A percentile compares a stretch with the other conserved stretches of the same genome.
Evolutionary conservation across 2,797 vertebrate species (phyloP).

Genomic region (Liparis tanakae): DNA sequence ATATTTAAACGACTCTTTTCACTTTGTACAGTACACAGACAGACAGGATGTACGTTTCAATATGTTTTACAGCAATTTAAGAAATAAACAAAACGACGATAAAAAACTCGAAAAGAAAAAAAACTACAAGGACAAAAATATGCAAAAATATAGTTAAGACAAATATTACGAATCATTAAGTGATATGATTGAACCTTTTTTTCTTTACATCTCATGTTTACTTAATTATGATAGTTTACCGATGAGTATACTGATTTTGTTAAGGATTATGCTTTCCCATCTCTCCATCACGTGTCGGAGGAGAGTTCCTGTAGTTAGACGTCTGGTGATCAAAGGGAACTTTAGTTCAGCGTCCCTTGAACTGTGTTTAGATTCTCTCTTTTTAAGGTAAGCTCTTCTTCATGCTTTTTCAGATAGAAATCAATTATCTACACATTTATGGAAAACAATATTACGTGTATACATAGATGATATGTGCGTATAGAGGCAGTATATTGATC

Average conservation of each 20-base stretch:
- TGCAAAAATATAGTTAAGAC: constrained; percentile 82
- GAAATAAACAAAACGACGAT: constrained; percentile 80
- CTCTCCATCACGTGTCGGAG: constrained; percentile 77
- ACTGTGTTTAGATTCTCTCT: constrained; percentile 81
- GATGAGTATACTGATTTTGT: constrained; percentile 79
- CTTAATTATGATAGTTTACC: constrained; percentile 81
- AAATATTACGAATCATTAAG: constrained; percentile 80
- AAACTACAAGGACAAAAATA: constrained; percentile 71
- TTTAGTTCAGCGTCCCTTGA: constrained; percentile 83
- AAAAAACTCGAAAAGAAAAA: constrained; percentile 75
- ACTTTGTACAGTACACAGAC: constrained; percentile 86
- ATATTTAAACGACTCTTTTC: constrained; percentile 79
- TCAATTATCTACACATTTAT: constrained; percentile 81
- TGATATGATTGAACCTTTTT: constrained; percentile 78
- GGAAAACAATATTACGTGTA: constrained; percentile 80
- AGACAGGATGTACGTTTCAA: constrained; percentile 85
- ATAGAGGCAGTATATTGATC: constrained; percentile 81
- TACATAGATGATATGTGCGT: constrained; percentile 82
- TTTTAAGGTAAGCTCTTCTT: constrained; percentile 82
- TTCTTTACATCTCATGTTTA: constrained; percentile 82
- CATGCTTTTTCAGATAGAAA: constrained; percentile 75
- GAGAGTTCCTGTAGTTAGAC: constrained; percentile 79
- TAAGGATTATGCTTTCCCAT: constrained; percentile 79
- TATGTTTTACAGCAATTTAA: constrained; percentile 85
- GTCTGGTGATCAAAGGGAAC: constrained; percentile 77